These are phyloP conservation scores for Rhizoglyphus robini DNA, from an alignment of 1,140 invertebrate species.

Conservation along the genomic window DNA sequence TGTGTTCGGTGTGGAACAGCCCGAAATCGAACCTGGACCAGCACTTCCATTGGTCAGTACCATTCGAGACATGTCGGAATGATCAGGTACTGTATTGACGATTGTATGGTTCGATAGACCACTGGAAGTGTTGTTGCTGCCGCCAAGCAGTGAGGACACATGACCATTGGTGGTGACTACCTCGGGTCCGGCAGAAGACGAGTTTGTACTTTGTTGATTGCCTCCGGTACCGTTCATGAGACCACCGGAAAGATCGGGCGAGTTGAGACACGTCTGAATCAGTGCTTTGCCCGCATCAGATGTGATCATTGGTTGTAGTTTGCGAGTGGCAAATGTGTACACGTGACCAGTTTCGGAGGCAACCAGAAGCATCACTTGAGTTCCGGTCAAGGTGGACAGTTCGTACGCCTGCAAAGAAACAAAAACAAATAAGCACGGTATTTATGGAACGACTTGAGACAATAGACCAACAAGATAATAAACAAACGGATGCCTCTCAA, in stretches of 20 bases:
- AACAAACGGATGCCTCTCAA: too few species aligned
- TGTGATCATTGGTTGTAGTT: conserved; percentile 98
- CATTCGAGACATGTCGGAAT: background rate
- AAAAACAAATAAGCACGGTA: too few species aligned
- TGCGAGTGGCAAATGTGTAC: conserved; percentile 97
- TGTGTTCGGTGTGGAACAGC: background rate
- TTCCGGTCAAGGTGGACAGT: conserved; percentile 93
- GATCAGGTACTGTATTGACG: background rate
- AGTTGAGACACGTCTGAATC: conserved; percentile 96
- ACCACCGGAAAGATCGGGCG: conserved; percentile 64
- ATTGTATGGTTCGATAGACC: background rate
- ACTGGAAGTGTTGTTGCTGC: background rate
- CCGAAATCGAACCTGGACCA: background rate
- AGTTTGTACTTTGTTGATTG: background rate
- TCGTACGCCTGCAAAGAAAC: conserved; percentile 57
- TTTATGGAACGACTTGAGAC: too few species aligned
- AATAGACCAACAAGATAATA: too few species aligned
- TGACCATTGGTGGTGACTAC: background rate
- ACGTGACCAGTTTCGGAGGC: conserved; percentile 95
- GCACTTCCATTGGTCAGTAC: background rate
- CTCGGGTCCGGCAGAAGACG: conserved; percentile 29
- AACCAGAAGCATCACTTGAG: conserved; percentile 93
- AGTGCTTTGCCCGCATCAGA: conserved; percentile 94
- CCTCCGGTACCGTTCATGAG: conserved; percentile 35
- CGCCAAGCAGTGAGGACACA: background rate